These are phyloP conservation scores for Erythrolamprus reginae DNA, from an alignment of 2,113 vertebrate genomes.

Conservation along the genomic window DNA sequence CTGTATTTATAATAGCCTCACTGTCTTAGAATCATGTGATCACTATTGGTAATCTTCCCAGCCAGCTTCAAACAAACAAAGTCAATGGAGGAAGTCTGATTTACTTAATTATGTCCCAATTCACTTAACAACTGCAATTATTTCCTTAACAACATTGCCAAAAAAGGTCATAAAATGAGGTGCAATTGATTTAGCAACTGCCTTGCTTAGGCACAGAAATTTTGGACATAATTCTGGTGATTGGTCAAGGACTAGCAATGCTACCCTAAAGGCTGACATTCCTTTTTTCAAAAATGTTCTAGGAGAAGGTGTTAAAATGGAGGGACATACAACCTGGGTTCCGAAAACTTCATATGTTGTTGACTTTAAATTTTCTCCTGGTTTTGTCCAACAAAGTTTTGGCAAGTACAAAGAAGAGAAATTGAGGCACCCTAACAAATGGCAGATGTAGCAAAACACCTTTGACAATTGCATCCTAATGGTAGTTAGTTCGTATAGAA, in stretches of 20 bases:
- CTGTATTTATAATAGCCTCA: not conserved
- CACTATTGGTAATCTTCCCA: not conserved
- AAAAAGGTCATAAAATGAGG: not conserved
- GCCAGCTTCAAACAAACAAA: not conserved
- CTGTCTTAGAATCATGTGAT: not conserved
- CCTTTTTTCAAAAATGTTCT: not conserved
- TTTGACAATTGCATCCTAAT: constrained; percentile 71
- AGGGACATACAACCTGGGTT: not conserved
- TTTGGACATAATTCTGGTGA: not conserved
- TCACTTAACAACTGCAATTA: not conserved
- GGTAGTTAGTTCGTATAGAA: constrained; percentile 70
- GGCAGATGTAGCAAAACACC: constrained; percentile 62
- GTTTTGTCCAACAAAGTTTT: constrained; percentile 45
- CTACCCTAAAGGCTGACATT: not conserved
- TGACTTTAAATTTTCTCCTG: constrained; percentile 35
- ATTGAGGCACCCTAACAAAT: constrained; percentile 53
- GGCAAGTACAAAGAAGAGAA: constrained; percentile 54
- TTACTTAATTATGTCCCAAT: not conserved
- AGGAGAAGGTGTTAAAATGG: not conserved
- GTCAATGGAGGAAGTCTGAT: not conserved
- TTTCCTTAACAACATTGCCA: not conserved
- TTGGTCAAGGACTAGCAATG: not conserved
- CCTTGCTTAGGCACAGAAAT: not conserved
- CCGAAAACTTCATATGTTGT: not conserved
- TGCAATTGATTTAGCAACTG: not conserved